Evolutionary conservation across 2,797 vertebrate genomes (phyloP).

Genomic region (Hydrolagus colliei): DNA sequence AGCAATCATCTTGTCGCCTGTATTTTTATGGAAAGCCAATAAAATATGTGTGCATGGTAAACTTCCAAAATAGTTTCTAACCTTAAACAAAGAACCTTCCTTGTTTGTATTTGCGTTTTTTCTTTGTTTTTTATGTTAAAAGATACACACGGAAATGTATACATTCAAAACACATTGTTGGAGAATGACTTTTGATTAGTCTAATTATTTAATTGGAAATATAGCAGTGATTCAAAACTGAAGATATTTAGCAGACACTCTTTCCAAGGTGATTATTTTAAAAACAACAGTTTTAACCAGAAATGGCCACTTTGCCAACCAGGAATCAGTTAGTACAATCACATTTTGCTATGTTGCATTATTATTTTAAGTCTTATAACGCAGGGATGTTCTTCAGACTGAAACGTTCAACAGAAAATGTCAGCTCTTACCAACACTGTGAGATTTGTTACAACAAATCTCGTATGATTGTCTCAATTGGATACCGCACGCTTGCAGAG

Average conservation of each 20-base stretch:
- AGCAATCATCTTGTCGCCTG: constrained; percentile 9
- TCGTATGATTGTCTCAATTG: not conserved
- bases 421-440: too few species aligned
- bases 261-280: not conserved
- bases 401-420: too few species aligned
- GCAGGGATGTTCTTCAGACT: too few species aligned
- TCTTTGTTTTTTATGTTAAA: not conserved
- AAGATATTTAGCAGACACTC: not conserved
- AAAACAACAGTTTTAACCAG: not conserved
- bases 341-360: too few species aligned
- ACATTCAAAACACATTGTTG: not conserved
- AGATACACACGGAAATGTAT: not conserved
- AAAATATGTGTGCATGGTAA: constrained; percentile 13
- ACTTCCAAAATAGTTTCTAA: not conserved
- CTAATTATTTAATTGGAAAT: not conserved
- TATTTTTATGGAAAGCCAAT: constrained; percentile 1
- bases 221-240: not conserved
- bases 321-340: too few species aligned
- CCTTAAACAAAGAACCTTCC: constrained; percentile 14
- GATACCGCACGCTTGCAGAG: not conserved
- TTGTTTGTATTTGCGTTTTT: not conserved
- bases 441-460: not conserved
- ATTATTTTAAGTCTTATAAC: too few species aligned
- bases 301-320: not conserved
- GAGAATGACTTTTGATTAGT: not conserved